A percentile compares a stretch with the other conserved stretches of the same genome.
phyloP scores from a whole-genome alignment of 92 coral and sea anemone species.

The Parazoanthus darwini region DNA sequence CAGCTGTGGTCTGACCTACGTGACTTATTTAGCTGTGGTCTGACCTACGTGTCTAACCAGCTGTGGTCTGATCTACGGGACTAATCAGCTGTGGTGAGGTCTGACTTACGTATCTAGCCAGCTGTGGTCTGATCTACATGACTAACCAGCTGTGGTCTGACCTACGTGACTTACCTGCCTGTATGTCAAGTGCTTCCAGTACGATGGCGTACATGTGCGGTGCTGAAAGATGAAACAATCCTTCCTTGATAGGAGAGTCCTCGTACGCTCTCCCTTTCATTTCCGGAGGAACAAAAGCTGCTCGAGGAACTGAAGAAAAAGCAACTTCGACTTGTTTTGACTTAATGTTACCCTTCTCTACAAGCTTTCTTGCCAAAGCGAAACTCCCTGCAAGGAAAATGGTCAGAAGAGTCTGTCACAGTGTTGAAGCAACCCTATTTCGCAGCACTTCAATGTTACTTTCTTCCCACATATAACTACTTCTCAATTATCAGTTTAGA shows the following conservation, averaged over 20 bases:
- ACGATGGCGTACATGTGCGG: slow-evolving; percentile 99
- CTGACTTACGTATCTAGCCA: too few species aligned
- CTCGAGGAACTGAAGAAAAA: slow-evolving; percentile 83
- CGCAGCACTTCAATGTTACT: too few species aligned
- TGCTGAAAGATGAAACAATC: slow-evolving; percentile 88
- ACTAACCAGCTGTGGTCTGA: not conserved
- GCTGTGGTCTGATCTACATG: too few species aligned
- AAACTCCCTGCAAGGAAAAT: slow-evolving; percentile 20
- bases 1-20: too few species aligned
- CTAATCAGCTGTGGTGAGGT: too few species aligned
- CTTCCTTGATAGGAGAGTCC: slow-evolving; percentile 83
- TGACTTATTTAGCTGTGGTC: too few species aligned
- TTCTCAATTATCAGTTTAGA: too few species aligned
- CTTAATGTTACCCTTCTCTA: slow-evolving; percentile 72
- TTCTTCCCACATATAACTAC: too few species aligned
- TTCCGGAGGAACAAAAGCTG: slow-evolving; percentile 84
- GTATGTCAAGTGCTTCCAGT: slow-evolving; percentile 85
- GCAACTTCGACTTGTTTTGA: slow-evolving; percentile 82
- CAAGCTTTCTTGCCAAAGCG: slow-evolving; percentile 85
- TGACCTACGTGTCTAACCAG: too few species aligned
- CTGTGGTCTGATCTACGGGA: too few species aligned
- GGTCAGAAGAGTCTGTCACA: not conserved
- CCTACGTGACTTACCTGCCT: slow-evolving; percentile 71
- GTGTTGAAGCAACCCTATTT: too few species aligned
- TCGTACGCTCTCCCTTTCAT: slow-evolving; percentile 80